Evolutionary conservation across 2,113 vertebrate genomes (phyloP).

Genomic region (Triplophysa tibetana): DNA sequence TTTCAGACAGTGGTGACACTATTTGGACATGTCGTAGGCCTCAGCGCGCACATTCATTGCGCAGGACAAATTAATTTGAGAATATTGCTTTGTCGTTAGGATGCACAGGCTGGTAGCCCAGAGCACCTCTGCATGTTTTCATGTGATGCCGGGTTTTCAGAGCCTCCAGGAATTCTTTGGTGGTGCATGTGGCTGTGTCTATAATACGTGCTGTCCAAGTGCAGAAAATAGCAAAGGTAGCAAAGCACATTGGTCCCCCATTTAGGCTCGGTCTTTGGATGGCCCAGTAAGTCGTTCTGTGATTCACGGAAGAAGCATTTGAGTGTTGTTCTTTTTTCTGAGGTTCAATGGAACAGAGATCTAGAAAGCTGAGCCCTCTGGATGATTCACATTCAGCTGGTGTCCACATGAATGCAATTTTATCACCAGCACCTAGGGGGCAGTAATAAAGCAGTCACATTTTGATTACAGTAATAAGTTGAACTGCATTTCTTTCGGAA

Average conservation of each 20-base stretch:
- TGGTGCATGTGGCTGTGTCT: constrained; percentile 35
- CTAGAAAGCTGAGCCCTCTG: constrained; percentile 41
- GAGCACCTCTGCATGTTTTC: constrained; percentile 51
- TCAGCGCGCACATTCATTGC: constrained; percentile 52
- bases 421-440: constrained; percentile 55
- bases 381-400: constrained; percentile 59
- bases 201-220: constrained; percentile 45
- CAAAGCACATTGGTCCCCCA: constrained; percentile 48
- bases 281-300: constrained; percentile 56
- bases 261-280: constrained; percentile 52
- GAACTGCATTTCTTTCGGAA: neutral
- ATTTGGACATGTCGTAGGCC: constrained; percentile 45
- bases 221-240: constrained; percentile 49
- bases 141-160: constrained; percentile 48
- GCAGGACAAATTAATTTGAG: constrained; percentile 58
- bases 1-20: constrained; percentile 53
- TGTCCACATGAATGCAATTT: constrained; percentile 64
- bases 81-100: constrained; percentile 53
- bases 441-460: neutral
- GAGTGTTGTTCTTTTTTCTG: constrained; percentile 5
- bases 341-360: constrained; percentile 5
- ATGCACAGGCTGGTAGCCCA: constrained; percentile 26
- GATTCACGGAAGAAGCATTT: constrained; percentile 44
- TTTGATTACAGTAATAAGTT: neutral
- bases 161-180: constrained; percentile 40